Evolutionary conservation across 1,140 invertebrate species (phyloP).

Genomic region (Atta cephalotes): DNA sequence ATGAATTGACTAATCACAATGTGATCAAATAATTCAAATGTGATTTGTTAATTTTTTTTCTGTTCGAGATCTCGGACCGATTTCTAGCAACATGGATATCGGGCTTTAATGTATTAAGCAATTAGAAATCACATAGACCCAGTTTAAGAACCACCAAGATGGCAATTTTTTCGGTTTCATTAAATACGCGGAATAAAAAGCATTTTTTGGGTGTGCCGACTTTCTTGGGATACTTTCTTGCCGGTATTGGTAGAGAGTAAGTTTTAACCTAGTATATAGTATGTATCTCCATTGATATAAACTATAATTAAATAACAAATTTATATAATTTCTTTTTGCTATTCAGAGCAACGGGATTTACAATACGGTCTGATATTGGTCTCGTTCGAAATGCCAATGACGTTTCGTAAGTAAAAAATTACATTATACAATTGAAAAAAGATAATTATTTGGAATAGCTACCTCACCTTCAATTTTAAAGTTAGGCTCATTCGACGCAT

Average conservation of each 20-base stretch:
- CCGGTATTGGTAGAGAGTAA: conserved; percentile 97
- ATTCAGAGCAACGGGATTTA: conserved; percentile 98
- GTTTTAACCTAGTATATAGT: conserved; percentile 35
- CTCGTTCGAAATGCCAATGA: conserved; percentile 99
- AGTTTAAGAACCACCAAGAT: conserved; percentile 70
- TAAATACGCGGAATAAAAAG: conserved; percentile 94
- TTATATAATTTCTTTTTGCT: conserved; percentile 32
- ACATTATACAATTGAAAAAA: neutral
- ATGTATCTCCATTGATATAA: neutral
- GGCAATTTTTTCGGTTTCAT: conserved; percentile 90
- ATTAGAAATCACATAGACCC: too few relatives aligned
- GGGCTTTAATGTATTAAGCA: too few relatives aligned
- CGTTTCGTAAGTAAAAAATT: conserved; percentile 92
- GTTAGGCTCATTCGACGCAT: too few relatives aligned
- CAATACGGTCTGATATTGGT: conserved; percentile 99
- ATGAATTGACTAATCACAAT: too few relatives aligned
- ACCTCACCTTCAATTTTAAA: too few relatives aligned
- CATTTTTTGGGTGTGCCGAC: conserved; percentile 97
- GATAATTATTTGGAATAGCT: too few relatives aligned
- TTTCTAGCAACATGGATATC: too few relatives aligned
- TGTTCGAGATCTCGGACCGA: too few relatives aligned
- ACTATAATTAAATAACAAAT: too few relatives aligned
- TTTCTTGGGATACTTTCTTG: conserved; percentile 97
- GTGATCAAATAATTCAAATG: too few relatives aligned
- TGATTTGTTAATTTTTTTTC: too few relatives aligned